These are phyloP conservation scores for Muscidifurax raptorellus DNA, from an alignment of 1,140 invertebrate genomes.

Conservation along the genomic window DNA sequence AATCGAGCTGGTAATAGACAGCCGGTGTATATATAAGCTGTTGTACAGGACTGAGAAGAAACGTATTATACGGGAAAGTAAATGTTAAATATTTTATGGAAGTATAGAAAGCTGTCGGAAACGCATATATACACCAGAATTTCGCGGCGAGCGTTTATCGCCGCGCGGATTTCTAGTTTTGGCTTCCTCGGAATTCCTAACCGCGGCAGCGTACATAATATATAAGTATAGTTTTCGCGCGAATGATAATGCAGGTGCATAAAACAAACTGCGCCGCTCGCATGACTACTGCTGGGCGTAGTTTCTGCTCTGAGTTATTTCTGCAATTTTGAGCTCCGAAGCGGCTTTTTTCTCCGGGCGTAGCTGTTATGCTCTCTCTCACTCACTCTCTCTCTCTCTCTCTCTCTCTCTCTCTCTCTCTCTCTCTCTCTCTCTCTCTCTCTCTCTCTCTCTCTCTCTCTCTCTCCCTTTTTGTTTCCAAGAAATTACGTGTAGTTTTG, in stretches of 20 bases:
- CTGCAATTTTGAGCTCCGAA: neutral
- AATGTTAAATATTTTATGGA: slow-evolving; percentile 38
- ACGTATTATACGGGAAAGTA: neutral
- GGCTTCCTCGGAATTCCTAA: neutral
- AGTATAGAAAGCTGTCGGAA: neutral
- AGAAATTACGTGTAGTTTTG: no score
- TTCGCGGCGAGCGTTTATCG: neutral
- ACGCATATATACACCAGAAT: neutral
- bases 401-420: no score
- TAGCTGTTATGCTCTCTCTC: no score
- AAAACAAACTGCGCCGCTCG: neutral
- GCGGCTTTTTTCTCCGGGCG: neutral
- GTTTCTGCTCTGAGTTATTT: neutral
- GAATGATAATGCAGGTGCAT: slow-evolving; percentile 5
- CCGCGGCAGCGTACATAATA: neutral
- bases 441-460: no score
- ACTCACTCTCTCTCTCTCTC: no score
- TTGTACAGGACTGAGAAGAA: no score
- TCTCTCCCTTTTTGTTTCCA: no score
- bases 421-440: no score
- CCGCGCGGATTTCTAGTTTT: neutral
- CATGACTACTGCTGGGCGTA: neutral
- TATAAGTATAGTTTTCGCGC: neutral
- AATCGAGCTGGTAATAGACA: no score
- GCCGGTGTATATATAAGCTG: no score